phyloP scores from a whole-genome alignment of 2,888 invertebrate genomes.

The Epistrophella euchroma region DNA sequence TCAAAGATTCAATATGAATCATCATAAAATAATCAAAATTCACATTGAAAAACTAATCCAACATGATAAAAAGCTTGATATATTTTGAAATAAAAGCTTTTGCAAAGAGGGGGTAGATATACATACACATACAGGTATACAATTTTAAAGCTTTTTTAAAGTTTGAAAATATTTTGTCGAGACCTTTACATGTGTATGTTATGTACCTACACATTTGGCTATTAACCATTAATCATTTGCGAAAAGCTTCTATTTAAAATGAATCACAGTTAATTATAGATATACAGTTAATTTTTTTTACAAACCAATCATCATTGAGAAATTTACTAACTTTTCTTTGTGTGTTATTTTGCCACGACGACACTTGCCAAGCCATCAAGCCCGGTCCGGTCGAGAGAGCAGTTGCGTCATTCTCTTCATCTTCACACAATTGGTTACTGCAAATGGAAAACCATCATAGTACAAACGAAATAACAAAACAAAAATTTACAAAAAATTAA shows the following conservation, averaged over 20 bases:
- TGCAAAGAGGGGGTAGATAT: background rate
- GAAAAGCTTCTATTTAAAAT: conserved; percentile 35
- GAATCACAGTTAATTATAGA: conserved; percentile 58
- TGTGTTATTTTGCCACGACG: conserved; percentile 63
- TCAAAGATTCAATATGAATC: conserved; percentile 73
- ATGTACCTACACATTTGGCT: background rate
- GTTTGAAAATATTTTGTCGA: background rate
- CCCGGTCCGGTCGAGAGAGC: conserved; percentile 73
- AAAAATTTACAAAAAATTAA: conserved; percentile 44
- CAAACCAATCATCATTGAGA: conserved; percentile 63
- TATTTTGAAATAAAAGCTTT: conserved; percentile 44
- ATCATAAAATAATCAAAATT: conserved; percentile 23
- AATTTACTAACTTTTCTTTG: conserved; percentile 70
- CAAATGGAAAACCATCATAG: conserved; percentile 84
- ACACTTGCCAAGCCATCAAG: conserved; percentile 74
- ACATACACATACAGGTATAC: background rate
- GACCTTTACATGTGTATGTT: background rate
- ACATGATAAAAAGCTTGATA: conserved; percentile 24
- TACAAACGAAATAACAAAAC: conserved; percentile 77
- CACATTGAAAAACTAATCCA: conserved; percentile 51
- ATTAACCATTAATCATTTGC: background rate
- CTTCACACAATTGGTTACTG: conserved; percentile 79
- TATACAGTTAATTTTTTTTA: conserved; percentile 47
- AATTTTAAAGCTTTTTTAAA: background rate
- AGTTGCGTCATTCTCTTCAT: conserved; percentile 73